A percentile compares a stretch with the other conserved stretches of the same genome.
phyloP scores from a whole-genome alignment of 1,140 invertebrate species.

The Megalopta genalis region DNA sequence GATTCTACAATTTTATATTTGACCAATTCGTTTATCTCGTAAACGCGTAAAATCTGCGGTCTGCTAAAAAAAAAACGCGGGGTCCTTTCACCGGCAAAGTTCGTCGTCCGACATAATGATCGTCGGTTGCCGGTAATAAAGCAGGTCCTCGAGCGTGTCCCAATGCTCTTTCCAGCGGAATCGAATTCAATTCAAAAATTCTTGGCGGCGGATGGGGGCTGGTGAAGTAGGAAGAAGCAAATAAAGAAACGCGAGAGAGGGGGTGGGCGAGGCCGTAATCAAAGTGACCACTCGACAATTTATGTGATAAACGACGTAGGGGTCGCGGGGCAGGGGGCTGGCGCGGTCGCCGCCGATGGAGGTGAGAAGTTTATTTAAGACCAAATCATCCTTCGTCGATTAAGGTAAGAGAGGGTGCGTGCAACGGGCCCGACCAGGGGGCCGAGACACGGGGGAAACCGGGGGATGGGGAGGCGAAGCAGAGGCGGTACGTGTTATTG shows the following conservation, averaged over 20 bases:
- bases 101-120: too few relatives aligned
- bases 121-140: background rate
- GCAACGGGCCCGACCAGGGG: constrained; percentile 43
- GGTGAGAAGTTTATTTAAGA: constrained; percentile 76
- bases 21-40: too few relatives aligned
- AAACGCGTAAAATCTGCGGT: too few relatives aligned
- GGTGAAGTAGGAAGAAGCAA: constrained; percentile 61
- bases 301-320: constrained; percentile 63
- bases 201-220: background rate
- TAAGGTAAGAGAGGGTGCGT: constrained; percentile 71
- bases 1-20: too few relatives aligned
- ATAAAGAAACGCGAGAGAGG: constrained; percentile 45
- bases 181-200: constrained; percentile 49
- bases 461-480: too few relatives aligned
- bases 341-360: constrained; percentile 60
- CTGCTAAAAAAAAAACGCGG: too few relatives aligned
- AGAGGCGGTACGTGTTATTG: constrained; percentile 74
- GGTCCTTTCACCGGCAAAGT: too few relatives aligned
- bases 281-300: constrained; percentile 72
- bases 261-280: constrained; percentile 59
- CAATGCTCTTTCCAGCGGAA: background rate
- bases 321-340: constrained; percentile 46
- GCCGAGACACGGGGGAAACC: background rate
- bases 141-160: too few relatives aligned
- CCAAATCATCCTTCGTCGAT: constrained; percentile 75